Conservation (phyloP, 2,888 invertebrate genomes). For the Sacculina carcini region DNA sequence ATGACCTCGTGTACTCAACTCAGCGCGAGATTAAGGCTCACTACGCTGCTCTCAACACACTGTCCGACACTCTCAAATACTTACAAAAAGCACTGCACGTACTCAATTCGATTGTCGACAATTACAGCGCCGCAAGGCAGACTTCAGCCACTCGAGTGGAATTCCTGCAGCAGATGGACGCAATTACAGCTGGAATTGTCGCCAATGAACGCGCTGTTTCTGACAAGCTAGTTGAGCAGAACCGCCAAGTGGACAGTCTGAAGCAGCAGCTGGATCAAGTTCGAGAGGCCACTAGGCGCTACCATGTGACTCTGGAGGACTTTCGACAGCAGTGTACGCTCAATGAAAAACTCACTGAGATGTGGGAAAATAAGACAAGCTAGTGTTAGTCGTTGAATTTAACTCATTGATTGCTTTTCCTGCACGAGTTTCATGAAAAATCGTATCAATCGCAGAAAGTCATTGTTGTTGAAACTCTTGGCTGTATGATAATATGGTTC, state of each 20-base stretch:
- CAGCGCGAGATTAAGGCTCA: constrained; percentile 2
- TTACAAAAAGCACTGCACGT: not conserved
- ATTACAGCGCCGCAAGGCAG: not conserved
- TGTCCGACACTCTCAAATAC: not conserved
- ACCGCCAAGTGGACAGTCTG: too few species aligned
- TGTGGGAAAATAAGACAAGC: too few species aligned
- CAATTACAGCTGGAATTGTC: not conserved
- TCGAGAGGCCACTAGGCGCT: not conserved
- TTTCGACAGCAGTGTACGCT: not conserved
- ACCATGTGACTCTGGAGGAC: not conserved
- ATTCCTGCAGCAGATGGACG: not conserved
- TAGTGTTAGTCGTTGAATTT: too few species aligned
- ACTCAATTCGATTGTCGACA: constrained; percentile 3
- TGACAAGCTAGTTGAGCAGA: too few species aligned
- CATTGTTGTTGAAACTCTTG: too few species aligned
- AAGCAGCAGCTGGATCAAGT: not conserved
- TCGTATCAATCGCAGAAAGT: too few species aligned
- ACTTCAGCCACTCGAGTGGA: not conserved
- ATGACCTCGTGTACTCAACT: constrained; percentile 6
- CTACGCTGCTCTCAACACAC: not conserved
- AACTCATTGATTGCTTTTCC: too few species aligned
- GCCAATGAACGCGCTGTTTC: not conserved
- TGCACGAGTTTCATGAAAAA: too few species aligned
- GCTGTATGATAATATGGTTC: too few species aligned
- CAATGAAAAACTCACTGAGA: not conserved